Percentiles rank a stretch among this genome's conserved stretches.
phyloP scores from a whole-genome alignment of 1,140 invertebrate species.

The Pararge aegeria region DNA sequence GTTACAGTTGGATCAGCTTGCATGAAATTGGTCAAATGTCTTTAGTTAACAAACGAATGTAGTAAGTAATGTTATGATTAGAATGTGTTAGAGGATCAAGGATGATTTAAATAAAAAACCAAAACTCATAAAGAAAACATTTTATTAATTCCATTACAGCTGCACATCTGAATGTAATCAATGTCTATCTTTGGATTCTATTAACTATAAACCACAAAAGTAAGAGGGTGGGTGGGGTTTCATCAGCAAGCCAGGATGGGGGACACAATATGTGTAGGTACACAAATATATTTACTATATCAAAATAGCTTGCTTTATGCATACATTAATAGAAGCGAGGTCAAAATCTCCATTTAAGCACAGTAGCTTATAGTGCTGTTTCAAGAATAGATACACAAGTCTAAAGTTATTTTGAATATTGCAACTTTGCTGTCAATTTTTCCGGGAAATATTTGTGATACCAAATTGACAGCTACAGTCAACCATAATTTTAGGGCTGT shows the following conservation, averaged over 20 bases:
- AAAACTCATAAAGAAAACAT: slow-evolving; percentile 59
- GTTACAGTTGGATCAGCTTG: too few species aligned
- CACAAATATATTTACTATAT: slow-evolving; percentile 20
- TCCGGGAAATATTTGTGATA: too few species aligned
- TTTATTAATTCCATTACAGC: slow-evolving; percentile 69
- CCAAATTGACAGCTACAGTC: too few species aligned
- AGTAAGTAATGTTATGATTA: too few species aligned
- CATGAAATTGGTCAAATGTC: too few species aligned
- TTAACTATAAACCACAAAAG: slow-evolving; percentile 46
- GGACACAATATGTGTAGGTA: slow-evolving; percentile 1
- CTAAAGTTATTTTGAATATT: too few species aligned
- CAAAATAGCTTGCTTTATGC: slow-evolving; percentile 15
- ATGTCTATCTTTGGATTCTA: slow-evolving; percentile 70
- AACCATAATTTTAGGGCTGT: too few species aligned
- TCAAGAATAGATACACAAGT: too few species aligned
- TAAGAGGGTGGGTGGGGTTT: slow-evolving; percentile 28
- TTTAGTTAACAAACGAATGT: too few species aligned
- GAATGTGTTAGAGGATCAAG: too few species aligned
- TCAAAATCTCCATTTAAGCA: slow-evolving; percentile 2
- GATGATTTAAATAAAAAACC: slow-evolving; percentile 13
- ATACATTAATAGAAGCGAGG: slow-evolving; percentile 26
- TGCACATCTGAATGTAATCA: slow-evolving; percentile 54
- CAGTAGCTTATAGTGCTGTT: too few species aligned
- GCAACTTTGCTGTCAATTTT: too few species aligned
- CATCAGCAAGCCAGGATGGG: slow-evolving; percentile 10